Percentiles rank a stretch among this genome's conserved stretches.
phyloP scores from a whole-genome alignment of 2,888 invertebrate genomes.

The Leucoma salicis region DNA sequence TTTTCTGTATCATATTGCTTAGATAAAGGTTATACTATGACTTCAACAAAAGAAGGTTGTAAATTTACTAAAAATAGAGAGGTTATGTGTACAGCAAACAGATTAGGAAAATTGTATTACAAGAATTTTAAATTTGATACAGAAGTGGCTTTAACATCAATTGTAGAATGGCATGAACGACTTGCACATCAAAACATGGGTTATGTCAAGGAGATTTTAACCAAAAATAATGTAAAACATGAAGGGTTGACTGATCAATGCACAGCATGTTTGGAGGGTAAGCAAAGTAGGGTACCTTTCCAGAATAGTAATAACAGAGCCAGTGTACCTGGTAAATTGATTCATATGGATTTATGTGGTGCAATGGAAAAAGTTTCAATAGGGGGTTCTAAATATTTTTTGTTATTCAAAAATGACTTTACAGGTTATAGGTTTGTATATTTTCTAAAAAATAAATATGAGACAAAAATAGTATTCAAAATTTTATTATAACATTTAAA shows the following conservation, averaged over 20 bases:
- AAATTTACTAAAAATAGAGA: too few species aligned
- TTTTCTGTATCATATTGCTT: too few species aligned
- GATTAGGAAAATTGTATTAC: too few species aligned
- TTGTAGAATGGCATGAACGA: constrained; percentile 24
- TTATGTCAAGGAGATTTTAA: constrained; percentile 16
- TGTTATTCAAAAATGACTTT: constrained; percentile 33
- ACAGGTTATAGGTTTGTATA: constrained; percentile 19
- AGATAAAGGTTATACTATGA: too few species aligned
- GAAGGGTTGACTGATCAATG: constrained; percentile 7
- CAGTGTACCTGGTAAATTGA: constrained; percentile 20
- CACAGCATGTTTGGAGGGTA: constrained; percentile 19
- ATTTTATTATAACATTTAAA: too few species aligned
- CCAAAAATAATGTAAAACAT: constrained; percentile 22
- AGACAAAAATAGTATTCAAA: too few species aligned
- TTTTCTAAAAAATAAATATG: not conserved
- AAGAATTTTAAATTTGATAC: too few species aligned
- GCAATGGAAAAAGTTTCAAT: constrained; percentile 28
- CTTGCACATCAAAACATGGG: constrained; percentile 23
- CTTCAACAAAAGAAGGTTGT: too few species aligned
- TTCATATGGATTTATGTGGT: constrained; percentile 33
- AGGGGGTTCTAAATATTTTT: constrained; percentile 27
- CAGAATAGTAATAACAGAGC: constrained; percentile 18
- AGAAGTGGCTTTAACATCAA: too few species aligned
- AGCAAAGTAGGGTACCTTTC: constrained; percentile 17
- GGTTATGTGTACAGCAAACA: too few species aligned